Evolutionary conservation across 1,140 invertebrate species (phyloP).

Genomic region (Proctacanthus coquilletti): DNA sequence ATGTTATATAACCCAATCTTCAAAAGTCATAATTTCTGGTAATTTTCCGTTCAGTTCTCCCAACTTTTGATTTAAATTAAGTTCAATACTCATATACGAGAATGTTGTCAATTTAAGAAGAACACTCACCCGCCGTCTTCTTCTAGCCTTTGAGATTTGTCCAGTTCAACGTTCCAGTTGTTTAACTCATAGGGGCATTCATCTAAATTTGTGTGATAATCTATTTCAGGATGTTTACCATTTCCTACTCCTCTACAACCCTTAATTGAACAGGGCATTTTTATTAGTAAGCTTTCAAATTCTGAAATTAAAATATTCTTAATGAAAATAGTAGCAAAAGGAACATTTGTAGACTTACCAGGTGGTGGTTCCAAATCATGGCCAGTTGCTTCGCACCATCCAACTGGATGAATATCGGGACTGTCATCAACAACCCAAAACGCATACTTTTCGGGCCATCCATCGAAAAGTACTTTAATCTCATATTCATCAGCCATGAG

Average conservation of each 20-base stretch:
- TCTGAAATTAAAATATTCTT: conserved; percentile 4
- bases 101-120: too few species aligned
- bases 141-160: conserved; percentile 17
- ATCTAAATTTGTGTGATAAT: conserved; percentile 56
- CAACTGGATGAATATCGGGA: conserved; percentile 76
- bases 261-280: conserved; percentile 44
- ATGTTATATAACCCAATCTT: too few species aligned
- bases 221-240: conserved; percentile 53
- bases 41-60: too few species aligned
- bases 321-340: neutral
- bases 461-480: conserved; percentile 78
- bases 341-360: conserved; percentile 31
- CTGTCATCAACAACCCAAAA: conserved; percentile 86
- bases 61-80: too few species aligned
- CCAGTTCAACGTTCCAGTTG: conserved; percentile 23
- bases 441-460: conserved; percentile 72
- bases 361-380: conserved; percentile 73
- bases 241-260: conserved; percentile 71
- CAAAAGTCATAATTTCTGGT: too few species aligned
- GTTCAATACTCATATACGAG: too few species aligned
- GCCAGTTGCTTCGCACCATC: conserved; percentile 77
- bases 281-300: conserved; percentile 9
- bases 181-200: conserved; percentile 64
- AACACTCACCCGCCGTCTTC: neutral
- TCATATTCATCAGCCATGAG: conserved; percentile 58